Evolutionary conservation across 2,888 invertebrate species (phyloP).

Genomic region (Epistrophe eligans): DNA sequence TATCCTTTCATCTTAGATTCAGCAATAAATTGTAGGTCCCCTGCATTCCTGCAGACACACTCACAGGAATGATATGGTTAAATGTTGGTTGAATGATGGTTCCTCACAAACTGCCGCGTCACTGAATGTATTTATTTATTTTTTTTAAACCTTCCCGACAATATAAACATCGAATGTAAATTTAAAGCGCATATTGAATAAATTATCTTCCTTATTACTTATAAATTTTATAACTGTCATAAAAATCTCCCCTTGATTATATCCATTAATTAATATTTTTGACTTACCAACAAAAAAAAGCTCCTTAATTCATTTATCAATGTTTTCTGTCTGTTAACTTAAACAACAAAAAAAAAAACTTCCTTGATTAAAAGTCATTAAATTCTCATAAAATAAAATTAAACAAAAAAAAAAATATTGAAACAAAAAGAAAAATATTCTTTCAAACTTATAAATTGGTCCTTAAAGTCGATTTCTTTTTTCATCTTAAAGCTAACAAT

Average conservation of each 20-base stretch:
- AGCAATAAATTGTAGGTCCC: no score
- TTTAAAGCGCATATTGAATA: neutral
- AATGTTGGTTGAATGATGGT: no score
- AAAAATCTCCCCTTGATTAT: neutral
- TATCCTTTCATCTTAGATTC: no score
- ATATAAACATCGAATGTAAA: neutral
- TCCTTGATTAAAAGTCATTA: slow-evolving; percentile 28
- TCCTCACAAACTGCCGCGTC: no score
- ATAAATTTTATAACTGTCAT: neutral
- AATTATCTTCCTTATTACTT: neutral
- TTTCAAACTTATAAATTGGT: slow-evolving; percentile 45
- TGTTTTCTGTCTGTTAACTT: slow-evolving; percentile 21
- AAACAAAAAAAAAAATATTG: neutral
- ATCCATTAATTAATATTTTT: neutral
- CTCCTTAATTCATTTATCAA: slow-evolving; percentile 17
- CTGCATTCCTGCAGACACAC: no score
- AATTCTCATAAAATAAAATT: slow-evolving; percentile 25
- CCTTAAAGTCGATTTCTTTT: slow-evolving; percentile 27
- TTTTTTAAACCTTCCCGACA: no score
- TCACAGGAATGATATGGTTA: no score
- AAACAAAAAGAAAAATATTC: slow-evolving; percentile 9
- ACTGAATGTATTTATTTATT: no score
- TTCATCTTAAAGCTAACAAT: neutral
- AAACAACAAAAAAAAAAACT: neutral
- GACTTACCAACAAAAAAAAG: neutral